These are phyloP conservation scores for Drosophila insularis DNA, from an alignment of 1,140 invertebrate genomes.

Conservation along the genomic window DNA sequence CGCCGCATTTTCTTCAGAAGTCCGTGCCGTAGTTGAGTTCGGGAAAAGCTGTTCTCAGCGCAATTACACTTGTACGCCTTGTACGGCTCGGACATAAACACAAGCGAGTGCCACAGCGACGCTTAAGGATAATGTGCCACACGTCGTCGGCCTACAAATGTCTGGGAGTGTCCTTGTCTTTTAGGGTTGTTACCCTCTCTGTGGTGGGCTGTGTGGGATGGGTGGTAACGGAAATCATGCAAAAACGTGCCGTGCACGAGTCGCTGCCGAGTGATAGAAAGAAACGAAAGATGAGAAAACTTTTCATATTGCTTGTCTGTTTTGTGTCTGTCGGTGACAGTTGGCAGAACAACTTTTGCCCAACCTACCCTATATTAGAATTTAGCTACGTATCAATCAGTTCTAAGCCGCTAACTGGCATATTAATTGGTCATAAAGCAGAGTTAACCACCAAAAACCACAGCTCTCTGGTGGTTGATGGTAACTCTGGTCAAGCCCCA, in stretches of 20 bases:
- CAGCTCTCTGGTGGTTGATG: conserved; percentile 36
- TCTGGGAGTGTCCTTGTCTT: conserved; percentile 54
- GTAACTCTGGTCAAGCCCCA: conserved; percentile 1
- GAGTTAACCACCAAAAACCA: conserved; percentile 41
- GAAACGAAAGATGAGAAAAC: conserved; percentile 25
- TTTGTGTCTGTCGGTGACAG: conserved; percentile 58
- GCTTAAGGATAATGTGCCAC: conserved; percentile 74
- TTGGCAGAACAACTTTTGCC: conserved; percentile 47
- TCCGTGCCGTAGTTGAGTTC: not conserved
- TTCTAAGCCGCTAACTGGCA: conserved; percentile 45
- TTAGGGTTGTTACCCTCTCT: conserved; percentile 35
- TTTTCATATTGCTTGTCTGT: conserved; percentile 31
- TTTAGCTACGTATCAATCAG: conserved; percentile 51
- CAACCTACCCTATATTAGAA: conserved; percentile 4
- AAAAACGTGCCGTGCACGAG: conserved; percentile 73
- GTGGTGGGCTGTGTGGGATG: not conserved
- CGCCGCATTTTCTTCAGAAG: not conserved
- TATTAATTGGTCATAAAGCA: conserved; percentile 64
- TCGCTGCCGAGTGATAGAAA: conserved; percentile 42
- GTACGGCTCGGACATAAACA: conserved; percentile 38
- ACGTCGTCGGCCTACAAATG: conserved; percentile 53
- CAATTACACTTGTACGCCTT: conserved; percentile 61
- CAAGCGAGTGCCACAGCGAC: conserved; percentile 58
- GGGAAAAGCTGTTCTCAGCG: conserved; percentile 57
- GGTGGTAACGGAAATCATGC: conserved; percentile 68